phyloP scores from a whole-genome alignment of 1,140 invertebrate genomes.

The Musca vetustissima region DNA sequence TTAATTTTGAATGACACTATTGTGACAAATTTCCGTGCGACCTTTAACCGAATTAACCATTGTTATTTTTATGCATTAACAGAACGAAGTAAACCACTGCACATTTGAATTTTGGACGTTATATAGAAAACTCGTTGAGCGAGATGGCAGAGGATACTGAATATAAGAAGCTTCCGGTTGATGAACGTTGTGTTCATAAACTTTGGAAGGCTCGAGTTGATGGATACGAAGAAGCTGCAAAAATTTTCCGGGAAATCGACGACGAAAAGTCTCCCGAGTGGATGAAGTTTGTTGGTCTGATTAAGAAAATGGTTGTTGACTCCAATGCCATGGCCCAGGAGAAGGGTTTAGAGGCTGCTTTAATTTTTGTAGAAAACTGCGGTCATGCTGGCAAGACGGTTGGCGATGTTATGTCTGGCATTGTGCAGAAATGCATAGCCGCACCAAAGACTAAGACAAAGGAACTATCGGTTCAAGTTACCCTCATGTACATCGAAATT shows the following conservation, averaged over 20 bases:
- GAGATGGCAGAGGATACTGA: conserved; percentile 86
- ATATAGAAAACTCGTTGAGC: not conserved
- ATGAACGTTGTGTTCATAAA: conserved; percentile 91
- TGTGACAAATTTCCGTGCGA: no score
- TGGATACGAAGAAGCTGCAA: conserved; percentile 91
- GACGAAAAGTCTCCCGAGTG: conserved; percentile 94
- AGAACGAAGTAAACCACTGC: not conserved
- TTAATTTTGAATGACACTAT: no score
- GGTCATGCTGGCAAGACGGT: conserved; percentile 81
- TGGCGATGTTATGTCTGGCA: conserved; percentile 84
- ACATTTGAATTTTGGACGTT: not conserved
- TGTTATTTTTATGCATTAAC: no score
- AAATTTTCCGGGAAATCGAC: conserved; percentile 80
- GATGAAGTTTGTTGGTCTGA: conserved; percentile 84
- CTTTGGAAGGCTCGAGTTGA: conserved; percentile 92
- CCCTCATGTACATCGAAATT: conserved; percentile 93
- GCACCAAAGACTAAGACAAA: conserved; percentile 89
- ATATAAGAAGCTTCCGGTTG: conserved; percentile 87
- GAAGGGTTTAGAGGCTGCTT: conserved; percentile 89
- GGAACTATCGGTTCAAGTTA: conserved; percentile 85
- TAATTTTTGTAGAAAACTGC: conserved; percentile 90
- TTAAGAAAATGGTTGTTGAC: conserved; percentile 95
- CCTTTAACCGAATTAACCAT: no score
- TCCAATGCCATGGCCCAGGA: conserved; percentile 95
- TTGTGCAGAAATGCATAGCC: conserved; percentile 90